A percentile compares a stretch with the other conserved stretches of the same genome.
These are phyloP conservation scores for Andrena minutula DNA, from an alignment of 2,888 invertebrate genomes.

Conservation along the genomic window DNA sequence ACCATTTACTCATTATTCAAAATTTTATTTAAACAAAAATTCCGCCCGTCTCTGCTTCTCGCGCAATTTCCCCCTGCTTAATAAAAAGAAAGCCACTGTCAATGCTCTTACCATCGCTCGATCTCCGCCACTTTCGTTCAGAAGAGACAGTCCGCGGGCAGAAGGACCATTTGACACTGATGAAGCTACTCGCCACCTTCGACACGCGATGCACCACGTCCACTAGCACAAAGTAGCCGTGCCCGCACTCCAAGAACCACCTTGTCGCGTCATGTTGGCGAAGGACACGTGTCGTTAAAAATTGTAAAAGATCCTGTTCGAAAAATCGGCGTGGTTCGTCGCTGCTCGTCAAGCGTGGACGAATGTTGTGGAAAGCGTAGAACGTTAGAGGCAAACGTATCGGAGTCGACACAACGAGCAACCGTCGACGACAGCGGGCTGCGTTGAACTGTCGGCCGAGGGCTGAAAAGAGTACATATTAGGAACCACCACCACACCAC, in stretches of 20 bases:
- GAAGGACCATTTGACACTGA: background rate
- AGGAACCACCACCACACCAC: conserved; percentile 59
- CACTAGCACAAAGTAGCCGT: conserved; percentile 3
- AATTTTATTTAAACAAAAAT: too few species aligned
- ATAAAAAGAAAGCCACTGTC: background rate
- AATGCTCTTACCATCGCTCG: conserved; percentile 31
- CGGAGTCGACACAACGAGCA: conserved; percentile 43
- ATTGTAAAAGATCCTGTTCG: background rate
- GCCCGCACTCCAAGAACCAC: background rate
- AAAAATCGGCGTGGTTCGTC: background rate
- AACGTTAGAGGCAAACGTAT: conserved; percentile 23
- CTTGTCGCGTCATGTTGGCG: background rate
- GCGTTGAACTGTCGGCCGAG: conserved; percentile 79
- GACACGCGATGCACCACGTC: background rate
- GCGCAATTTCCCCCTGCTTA: background rate
- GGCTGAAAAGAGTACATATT: conserved; percentile 77
- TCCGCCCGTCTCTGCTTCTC: too few species aligned
- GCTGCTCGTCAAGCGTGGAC: background rate
- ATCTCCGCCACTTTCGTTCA: background rate
- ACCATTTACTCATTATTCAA: too few species aligned
- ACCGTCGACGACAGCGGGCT: conserved; percentile 79
- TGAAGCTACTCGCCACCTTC: background rate
- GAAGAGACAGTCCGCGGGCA: background rate
- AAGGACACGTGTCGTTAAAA: too few species aligned
- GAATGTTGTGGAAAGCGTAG: conserved; percentile 4